Conservation (phyloP, 2,797 vertebrate species). For the Heteromormyrus szaboi region DNA sequence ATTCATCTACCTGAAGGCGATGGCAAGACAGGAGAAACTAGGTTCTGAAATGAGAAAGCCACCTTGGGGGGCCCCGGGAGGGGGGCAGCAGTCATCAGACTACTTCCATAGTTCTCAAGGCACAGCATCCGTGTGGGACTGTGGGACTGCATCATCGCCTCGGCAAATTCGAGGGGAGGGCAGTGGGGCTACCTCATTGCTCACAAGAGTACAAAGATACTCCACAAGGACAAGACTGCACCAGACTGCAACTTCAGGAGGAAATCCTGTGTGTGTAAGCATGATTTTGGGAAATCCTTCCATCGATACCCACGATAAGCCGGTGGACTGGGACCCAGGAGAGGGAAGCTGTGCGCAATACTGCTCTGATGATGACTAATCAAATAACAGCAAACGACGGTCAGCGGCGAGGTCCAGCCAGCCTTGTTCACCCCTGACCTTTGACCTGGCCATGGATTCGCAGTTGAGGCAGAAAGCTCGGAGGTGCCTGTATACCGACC, state of each 20-base stretch:
- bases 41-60: background rate
- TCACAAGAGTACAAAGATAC: conserved; percentile 2
- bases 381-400: background rate
- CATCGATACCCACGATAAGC: background rate
- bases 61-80: background rate
- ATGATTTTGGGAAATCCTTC: conserved; percentile 15
- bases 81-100: background rate
- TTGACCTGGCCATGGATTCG: background rate
- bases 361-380: background rate
- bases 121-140: background rate
- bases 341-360: background rate
- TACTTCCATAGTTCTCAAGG: background rate
- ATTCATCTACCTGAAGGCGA: background rate
- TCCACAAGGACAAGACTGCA: background rate
- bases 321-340: background rate
- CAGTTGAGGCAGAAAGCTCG: background rate
- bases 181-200: background rate
- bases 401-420: background rate
- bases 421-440: background rate
- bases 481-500: background rate
- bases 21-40: background rate
- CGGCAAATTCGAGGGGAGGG: background rate
- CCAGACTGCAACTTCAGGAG: conserved; percentile 1
- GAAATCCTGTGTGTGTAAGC: conserved; percentile 24
- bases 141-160: background rate